Percentiles rank a stretch among this genome's conserved stretches.
Evolutionary conservation across 2,888 invertebrate species (phyloP).

Genomic region (Eilema griseolum): DNA sequence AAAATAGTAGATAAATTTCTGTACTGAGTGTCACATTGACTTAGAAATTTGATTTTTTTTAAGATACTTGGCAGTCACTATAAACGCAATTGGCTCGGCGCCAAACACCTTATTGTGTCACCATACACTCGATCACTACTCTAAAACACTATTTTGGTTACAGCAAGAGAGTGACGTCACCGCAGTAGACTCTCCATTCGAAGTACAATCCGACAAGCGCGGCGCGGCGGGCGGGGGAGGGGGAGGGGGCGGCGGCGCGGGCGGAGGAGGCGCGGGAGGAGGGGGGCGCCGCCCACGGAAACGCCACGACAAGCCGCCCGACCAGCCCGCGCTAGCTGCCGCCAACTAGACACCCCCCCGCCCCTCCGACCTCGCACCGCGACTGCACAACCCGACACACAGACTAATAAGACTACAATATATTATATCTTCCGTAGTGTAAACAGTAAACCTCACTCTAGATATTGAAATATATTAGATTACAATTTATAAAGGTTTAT

Average conservation of each 20-base stretch:
- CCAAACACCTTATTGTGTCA: too few species aligned
- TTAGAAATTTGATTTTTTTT: too few species aligned
- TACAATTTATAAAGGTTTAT: not conserved
- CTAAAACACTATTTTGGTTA: conserved; percentile 3
- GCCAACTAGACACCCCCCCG: conserved; percentile 53
- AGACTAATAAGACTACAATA: not conserved
- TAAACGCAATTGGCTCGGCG: too few species aligned
- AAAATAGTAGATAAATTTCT: too few species aligned
- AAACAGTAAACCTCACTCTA: not conserved
- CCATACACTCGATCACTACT: too few species aligned
- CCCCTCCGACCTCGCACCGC: too few species aligned
- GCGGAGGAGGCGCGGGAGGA: conserved; percentile 78
- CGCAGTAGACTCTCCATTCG: conserved; percentile 86
- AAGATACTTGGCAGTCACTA: too few species aligned
- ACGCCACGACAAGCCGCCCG: conserved; percentile 77
- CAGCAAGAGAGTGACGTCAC: conserved; percentile 80
- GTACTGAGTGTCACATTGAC: too few species aligned
- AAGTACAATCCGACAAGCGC: conserved; percentile 87
- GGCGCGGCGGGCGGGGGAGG: conserved; percentile 84
- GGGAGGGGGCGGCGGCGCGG: conserved; percentile 78
- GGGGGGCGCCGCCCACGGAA: conserved; percentile 77
- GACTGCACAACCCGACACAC: not conserved
- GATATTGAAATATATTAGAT: not conserved
- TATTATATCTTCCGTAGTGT: not conserved
- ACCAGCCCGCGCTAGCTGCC: conserved; percentile 62